Evolutionary conservation across 2,888 invertebrate species (phyloP).

Genomic region (Luffia ferchaultella): DNA sequence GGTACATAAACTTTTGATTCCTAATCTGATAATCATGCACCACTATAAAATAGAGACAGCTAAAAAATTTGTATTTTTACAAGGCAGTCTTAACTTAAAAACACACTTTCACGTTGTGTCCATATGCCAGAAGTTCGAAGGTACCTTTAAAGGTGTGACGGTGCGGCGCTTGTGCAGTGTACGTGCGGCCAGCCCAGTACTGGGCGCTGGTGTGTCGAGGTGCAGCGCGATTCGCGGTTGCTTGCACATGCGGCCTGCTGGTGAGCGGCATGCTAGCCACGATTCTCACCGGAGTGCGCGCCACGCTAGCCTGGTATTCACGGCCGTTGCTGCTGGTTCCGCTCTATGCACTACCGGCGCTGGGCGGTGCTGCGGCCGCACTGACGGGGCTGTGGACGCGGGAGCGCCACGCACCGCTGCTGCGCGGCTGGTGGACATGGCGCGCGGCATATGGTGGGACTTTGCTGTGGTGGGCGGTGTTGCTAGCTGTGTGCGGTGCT

Average conservation of each 20-base stretch:
- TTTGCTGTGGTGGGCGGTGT: conserved; percentile 61
- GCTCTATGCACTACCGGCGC: conserved; percentile 68
- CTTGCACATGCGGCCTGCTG: background rate
- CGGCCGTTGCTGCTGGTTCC: conserved; percentile 71
- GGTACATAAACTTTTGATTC: no score
- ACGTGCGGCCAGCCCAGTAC: background rate
- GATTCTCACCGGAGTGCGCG: background rate
- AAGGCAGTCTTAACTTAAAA: no score
- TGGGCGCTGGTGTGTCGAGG: background rate
- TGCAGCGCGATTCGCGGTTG: background rate
- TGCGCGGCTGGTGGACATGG: conserved; percentile 16
- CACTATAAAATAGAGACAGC: no score
- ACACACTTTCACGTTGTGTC: no score
- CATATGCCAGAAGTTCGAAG: no score
- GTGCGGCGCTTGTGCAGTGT: no score
- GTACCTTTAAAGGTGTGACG: no score
- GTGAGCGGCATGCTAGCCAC: conserved; percentile 14
- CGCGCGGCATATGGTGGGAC: conserved; percentile 27
- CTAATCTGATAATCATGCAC: no score
- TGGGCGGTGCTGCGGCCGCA: conserved; percentile 14
- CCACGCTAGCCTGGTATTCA: conserved; percentile 54
- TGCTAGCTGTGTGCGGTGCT: conserved; percentile 58
- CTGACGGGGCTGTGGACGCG: conserved; percentile 12
- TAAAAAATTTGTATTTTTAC: no score
- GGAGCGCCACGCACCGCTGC: conserved; percentile 26